phyloP scores from a whole-genome alignment of 2,888 invertebrate genomes.

The Phytoseiulus persimilis region DNA sequence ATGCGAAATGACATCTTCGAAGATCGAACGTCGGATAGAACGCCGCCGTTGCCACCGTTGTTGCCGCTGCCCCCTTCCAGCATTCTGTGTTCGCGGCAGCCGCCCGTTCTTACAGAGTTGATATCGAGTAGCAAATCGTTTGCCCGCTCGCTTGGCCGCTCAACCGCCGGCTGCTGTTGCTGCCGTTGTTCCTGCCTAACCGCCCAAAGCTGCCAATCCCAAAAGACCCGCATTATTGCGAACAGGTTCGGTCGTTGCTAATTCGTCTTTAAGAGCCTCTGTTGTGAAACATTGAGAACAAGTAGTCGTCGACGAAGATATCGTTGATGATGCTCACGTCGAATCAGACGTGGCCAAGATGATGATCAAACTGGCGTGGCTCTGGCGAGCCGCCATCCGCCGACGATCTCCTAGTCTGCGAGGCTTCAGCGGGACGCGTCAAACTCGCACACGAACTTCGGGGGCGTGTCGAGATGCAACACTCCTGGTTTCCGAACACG shows the following conservation, averaged over 20 bases:
- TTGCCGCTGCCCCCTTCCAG: not conserved
- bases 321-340: not conserved
- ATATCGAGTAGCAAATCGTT: not conserved
- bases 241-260: not conserved
- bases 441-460: too few species aligned
- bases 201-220: constrained; percentile 5
- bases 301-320: not conserved
- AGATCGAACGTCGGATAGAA: not conserved
- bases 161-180: constrained; percentile 5
- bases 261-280: constrained; percentile 5
- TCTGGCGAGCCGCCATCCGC: not conserved
- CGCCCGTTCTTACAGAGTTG: not conserved
- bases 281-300: not conserved
- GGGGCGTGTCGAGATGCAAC: too few species aligned
- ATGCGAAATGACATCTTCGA: not conserved
- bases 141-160: not conserved
- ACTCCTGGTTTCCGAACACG: too few species aligned
- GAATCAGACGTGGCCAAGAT: not conserved
- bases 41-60: too few species aligned
- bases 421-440: too few species aligned
- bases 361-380: not conserved
- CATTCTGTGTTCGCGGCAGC: not conserved
- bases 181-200: not conserved
- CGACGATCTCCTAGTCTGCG: too few species aligned
- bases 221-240: constrained; percentile 5